Evolutionary conservation across 2,113 vertebrate genomes (phyloP), one percentile per base, ranked within the genome.

Genomic region (Pseudorasbora parva): DNA sequence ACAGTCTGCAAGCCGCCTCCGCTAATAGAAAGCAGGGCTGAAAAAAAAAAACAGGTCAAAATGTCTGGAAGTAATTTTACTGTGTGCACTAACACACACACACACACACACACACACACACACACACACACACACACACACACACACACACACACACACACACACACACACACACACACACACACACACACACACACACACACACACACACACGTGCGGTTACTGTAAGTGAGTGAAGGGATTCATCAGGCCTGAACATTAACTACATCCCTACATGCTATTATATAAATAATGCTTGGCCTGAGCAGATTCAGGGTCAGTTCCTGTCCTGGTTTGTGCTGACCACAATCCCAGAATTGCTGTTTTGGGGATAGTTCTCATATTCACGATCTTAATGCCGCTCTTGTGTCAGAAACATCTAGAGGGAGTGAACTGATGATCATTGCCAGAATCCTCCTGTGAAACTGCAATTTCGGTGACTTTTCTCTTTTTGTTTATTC

Each of bases 11-110:
- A 49, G 72, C 25, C 14, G 47, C 47, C 72, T 74, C 25, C 15
- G 2, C 72, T 74, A 51, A 72, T 72, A 72, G 41, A 72, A 47
- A 47, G 69, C 69, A 72, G 41, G 41, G 51, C 47, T 49, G 23
- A 54, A 54, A 54, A 54, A 54, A 54, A 17, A 74, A 74, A 74
- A 47, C 72, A 30, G 33, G 51, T 23, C 54, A 78, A 25, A 59
- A 21, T 57, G 75, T 78, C 75, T 82, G 86, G 72, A 64, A 68
- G n/a, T 41, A 43, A 82, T 87, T 84, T 84, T 19, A 33, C 57
- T 69, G 37, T 51, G 25, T 74, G 59, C 60, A 69, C 3, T n/a
- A n/a, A 86, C 56, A 54, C 77, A 78, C 54, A 56, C 27, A 45
- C 72, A 71, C 47, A 49, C 2, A 37, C 8, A 41, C 77, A 68